Evolutionary conservation across 2,888 invertebrate species (phyloP).

Genomic region (Aleiodes testaceus): DNA sequence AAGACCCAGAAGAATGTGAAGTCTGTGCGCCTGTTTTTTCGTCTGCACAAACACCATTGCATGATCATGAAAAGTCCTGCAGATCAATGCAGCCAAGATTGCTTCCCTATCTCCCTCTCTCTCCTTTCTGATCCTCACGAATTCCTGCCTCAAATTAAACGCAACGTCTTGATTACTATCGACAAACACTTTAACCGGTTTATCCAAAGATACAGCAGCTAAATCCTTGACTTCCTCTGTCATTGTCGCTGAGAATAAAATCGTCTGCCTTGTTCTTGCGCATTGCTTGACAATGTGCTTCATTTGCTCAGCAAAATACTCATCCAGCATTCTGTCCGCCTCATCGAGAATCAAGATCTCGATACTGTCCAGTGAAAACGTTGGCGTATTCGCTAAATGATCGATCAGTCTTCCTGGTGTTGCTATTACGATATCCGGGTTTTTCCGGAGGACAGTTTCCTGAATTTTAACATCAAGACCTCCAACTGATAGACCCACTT

Average conservation of each 20-base stretch:
- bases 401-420: slow-evolving; percentile 98
- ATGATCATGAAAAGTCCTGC: slow-evolving; percentile 91
- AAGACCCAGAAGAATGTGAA: slow-evolving; percentile 93
- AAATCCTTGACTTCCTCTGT: slow-evolving; percentile 97
- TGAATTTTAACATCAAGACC: slow-evolving; percentile 87
- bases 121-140: slow-evolving; percentile 92
- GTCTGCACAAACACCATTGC: slow-evolving; percentile 98
- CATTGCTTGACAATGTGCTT: slow-evolving; percentile 97
- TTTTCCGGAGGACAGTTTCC: slow-evolving; percentile 87
- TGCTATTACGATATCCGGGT: slow-evolving; percentile 97
- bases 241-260: slow-evolving; percentile 99
- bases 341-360: slow-evolving; percentile 90
- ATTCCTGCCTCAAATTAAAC: slow-evolving; percentile 95
- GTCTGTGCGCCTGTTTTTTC: slow-evolving; percentile 93
- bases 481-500: slow-evolving; percentile 89
- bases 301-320: slow-evolving; percentile 99
- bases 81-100: slow-evolving; percentile 86
- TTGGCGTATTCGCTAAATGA: slow-evolving; percentile 95
- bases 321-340: slow-evolving; percentile 94
- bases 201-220: slow-evolving; percentile 92
- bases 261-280: slow-evolving; percentile 92
- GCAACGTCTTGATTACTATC: slow-evolving; percentile 97
- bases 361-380: slow-evolving; percentile 90
- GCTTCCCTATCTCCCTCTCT: slow-evolving; percentile 95
- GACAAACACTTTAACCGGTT: slow-evolving; percentile 95